Evolutionary conservation across 2,113 vertebrate species (phyloP).

Genomic region (Trachemys scripta): DNA sequence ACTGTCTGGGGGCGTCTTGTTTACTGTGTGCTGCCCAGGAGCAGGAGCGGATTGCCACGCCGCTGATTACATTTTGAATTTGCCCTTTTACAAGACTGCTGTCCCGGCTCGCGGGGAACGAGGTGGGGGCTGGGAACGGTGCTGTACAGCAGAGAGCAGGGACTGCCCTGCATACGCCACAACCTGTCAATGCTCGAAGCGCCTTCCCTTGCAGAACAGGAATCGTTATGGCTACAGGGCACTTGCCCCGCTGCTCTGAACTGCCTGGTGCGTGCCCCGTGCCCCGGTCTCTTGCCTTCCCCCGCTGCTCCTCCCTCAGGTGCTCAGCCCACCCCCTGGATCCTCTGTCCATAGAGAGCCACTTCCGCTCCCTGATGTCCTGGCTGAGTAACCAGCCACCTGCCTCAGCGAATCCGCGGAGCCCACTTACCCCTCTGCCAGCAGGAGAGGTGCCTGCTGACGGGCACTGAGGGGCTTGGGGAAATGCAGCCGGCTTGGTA

Average conservation of each 20-base stretch:
- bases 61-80: neutral
- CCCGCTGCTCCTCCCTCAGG: neutral
- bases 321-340: neutral
- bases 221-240: neutral
- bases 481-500: neutral
- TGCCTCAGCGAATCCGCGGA: too few species aligned
- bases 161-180: neutral
- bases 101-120: neutral
- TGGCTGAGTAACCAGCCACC: neutral
- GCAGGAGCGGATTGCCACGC: neutral
- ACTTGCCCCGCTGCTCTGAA: too few species aligned
- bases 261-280: too few species aligned
- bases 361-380: neutral
- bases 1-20: neutral
- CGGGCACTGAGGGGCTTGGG: too few species aligned
- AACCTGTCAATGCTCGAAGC: neutral
- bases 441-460: too few species aligned
- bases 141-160: neutral
- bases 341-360: neutral
- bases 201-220: neutral
- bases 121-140: neutral
- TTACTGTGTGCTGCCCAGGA: neutral
- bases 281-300: neutral
- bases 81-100: neutral
- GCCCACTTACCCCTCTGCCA: too few species aligned